Base-by-base conservation (phyloP, 2,888 invertebrate species). In the Philaethria dido region DNA sequence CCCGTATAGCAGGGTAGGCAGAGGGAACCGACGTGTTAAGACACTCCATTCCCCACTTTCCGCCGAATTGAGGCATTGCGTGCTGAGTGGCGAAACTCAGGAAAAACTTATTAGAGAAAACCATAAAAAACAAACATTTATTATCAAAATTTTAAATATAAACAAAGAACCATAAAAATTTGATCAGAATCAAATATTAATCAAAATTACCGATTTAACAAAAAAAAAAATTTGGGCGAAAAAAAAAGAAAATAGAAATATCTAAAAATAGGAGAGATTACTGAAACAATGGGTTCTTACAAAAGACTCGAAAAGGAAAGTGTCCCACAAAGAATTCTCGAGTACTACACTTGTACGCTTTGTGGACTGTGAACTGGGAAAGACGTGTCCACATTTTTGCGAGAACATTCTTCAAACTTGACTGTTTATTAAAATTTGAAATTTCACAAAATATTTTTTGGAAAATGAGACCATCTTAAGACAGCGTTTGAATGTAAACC, bases 271-370 rank as follows among this genome's bases (percentile, higher is more conserved):
- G 70, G 42, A 36, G 48, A 71, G 69, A 71, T 66, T 66, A 71
- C 64, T 69, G 69, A 59, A 71, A 71, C 70, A 71, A 71, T 69
- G 69, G 66, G 11, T 47, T 62, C 44, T 39, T 64, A 66, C 69
- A 69, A 69, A 66, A 64, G 70, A 69, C 69, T 63, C 64, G 69
- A 59, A 71, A 69, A 71, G 70, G 66, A 66, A 62, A 60, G 70
- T 66, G 66, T 60, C 44, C 16, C 57, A 64, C 69, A 69, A 71
- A 71, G 66, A 48, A 63, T 60, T 57, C 57, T 64, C 59, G 61
- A 71, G 69, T 44, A 66, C 66, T 47, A 25, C 66, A 69, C 70
- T 71, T 39, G 64, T 52, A 57, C 61, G 64, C 63, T 71, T 69
- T 69, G 69, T n/a, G 13, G 25, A 25, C 22, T 55, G 66, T 36